phyloP scores from a whole-genome alignment of 64 coral and sea anemone genomes.

The Stichodactyla helianthus region DNA sequence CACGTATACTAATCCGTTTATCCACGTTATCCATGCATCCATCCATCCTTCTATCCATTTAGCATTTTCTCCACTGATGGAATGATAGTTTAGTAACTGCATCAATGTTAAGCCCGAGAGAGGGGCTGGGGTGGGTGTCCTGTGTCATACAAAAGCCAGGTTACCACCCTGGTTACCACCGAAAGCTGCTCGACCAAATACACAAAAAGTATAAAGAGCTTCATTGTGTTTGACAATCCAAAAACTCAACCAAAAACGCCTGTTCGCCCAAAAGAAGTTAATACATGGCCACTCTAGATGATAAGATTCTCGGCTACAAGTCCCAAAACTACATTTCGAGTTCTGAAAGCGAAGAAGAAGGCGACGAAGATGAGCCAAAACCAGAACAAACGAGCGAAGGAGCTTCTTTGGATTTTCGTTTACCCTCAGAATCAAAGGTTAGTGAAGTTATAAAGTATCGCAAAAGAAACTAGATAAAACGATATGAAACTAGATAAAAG shows the following conservation, averaged over 20 bases:
- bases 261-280: background rate
- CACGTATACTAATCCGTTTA: too few species aligned
- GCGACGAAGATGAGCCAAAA: slow-evolving; percentile 39
- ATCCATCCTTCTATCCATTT: background rate
- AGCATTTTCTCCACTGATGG: too few species aligned
- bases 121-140: too few species aligned
- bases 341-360: slow-evolving; percentile 91
- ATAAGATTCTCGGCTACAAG: slow-evolving; percentile 86
- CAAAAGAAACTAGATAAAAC: background rate
- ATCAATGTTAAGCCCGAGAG: too few species aligned
- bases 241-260: background rate
- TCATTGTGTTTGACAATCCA: background rate
- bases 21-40: background rate
- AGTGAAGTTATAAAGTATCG: background rate
- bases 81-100: too few species aligned
- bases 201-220: background rate
- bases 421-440: background rate
- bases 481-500: too few species aligned
- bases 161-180: too few species aligned
- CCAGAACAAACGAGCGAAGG: background rate
- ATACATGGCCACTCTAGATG: slow-evolving; percentile 73
- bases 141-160: background rate
- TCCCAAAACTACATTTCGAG: slow-evolving; percentile 92
- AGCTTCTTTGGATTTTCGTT: background rate
- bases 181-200: background rate